A percentile compares a stretch with the other conserved stretches of the same genome.
Evolutionary conservation across 2,113 vertebrate genomes (phyloP).

Genomic region (Cyanistes caeruleus): DNA sequence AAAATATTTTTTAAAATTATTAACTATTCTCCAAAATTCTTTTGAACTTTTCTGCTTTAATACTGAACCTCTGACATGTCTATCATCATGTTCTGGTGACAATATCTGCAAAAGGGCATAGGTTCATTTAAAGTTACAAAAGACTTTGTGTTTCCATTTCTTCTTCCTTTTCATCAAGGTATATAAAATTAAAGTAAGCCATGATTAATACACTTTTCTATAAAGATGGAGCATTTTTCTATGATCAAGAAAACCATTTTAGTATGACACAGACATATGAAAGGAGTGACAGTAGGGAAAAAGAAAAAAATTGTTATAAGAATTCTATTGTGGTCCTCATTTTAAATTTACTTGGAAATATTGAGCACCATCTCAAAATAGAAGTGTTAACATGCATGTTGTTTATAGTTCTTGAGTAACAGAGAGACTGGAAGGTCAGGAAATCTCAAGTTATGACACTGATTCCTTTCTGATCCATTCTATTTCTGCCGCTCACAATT

Average conservation of each 20-base stretch:
- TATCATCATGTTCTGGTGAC: neutral
- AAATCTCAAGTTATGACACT: neutral
- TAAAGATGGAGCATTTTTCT: neutral
- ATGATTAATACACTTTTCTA: neutral
- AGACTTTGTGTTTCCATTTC: neutral
- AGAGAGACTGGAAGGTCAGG: neutral
- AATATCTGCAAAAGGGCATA: neutral
- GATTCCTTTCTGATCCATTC: neutral
- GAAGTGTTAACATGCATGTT: neutral
- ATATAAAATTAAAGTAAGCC: neutral
- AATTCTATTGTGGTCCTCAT: neutral
- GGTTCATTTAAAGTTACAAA: neutral
- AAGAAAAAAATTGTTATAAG: neutral
- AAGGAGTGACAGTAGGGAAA: neutral
- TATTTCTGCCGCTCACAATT: neutral
- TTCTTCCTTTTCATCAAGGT: neutral
- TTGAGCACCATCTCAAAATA: neutral
- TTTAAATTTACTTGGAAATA: conserved; percentile 5
- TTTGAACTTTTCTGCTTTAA: neutral
- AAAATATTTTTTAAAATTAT: neutral
- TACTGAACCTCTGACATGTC: neutral
- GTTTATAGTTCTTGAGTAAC: neutral
- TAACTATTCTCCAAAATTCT: neutral
- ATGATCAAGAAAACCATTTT: neutral
- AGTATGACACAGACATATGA: neutral